Evolutionary conservation across 2,113 vertebrate species (phyloP).

Genomic region (Pygoscelis adeliae): DNA sequence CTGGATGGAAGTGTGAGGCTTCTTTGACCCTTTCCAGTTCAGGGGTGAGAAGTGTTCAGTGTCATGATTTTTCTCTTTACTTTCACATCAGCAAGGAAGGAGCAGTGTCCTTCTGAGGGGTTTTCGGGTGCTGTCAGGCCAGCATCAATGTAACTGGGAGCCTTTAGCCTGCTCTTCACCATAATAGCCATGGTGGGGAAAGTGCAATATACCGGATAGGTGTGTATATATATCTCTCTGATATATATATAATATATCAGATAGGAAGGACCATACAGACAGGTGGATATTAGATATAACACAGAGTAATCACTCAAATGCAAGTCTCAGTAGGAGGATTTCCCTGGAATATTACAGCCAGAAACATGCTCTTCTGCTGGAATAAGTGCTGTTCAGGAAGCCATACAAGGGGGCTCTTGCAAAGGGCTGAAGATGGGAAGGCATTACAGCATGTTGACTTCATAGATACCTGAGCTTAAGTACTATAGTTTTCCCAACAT

Average conservation of each 20-base stretch:
- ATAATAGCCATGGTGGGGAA: accelerated
- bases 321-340: neutral
- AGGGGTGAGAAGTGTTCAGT: neutral
- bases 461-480: neutral
- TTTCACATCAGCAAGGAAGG: neutral
- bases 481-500: neutral
- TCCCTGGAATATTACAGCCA: neutral
- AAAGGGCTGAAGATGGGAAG: neutral
- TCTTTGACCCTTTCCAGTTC: neutral
- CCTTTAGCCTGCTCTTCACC: neutral
- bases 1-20: neutral
- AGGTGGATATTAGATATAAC: neutral
- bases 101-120: neutral
- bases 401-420: neutral
- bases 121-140: neutral
- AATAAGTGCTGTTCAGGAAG: neutral
- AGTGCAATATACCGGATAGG: neutral
- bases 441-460: neutral
- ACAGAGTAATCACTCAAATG: neutral
- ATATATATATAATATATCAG: neutral
- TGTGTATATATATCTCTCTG: too few relatives aligned
- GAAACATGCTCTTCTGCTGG: neutral
- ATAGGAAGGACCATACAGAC: neutral
- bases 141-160: neutral
- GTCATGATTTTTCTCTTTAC: neutral